Evolutionary conservation across 2,888 invertebrate genomes (phyloP), one percentile per base, ranked within the genome.

Genomic region (Cephus runcator): DNA sequence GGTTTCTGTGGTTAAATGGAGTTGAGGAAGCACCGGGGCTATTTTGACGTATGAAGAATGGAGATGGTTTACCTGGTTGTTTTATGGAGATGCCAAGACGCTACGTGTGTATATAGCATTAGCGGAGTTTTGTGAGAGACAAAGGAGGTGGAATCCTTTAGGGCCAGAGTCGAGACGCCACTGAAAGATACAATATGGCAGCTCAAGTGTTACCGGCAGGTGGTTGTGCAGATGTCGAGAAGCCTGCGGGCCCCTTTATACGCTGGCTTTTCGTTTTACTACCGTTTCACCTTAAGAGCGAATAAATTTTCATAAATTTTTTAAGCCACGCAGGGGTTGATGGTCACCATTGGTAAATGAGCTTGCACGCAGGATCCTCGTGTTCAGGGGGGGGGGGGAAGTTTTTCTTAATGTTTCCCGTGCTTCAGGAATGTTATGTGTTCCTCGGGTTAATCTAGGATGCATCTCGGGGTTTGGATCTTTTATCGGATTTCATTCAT

Each of bases 151-250:
- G 71, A 71, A 31, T 69, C 68, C 74, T 77, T 34, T 68, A 73
- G 77, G 77, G 36, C 75, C 69, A n/a, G 35, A n/a, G 35, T 71
- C 71, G 33, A 34, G 71, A 71, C 71, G 71, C 34, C 56, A 56
- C 74, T 76, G 73, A 69, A 73, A 76, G 71, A 76, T 76, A 73
- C 76, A 69, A 68, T 76, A 79, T 73, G 79, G 73, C 76, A 73
- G 76, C 79, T 76, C 76, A 76, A 69, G 68, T 73, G 73, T 76
- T 76, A 76, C 69, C 79, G 85, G 86, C 87, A 87, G 87, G 87
- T 87, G 87, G 84, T 81, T 79, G 77, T 85, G 86, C 87, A 87
- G 86, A 87, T 87, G 87, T 86, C 83, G 81, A 80, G 78, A 76
- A 81, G 79, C 83, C 82, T 77, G 79, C 83, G 82, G 80, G 73